A percentile compares a stretch with the other conserved stretches of the same genome.
These are phyloP conservation scores for Nasonia vitripennis DNA, from an alignment of 1,140 invertebrate species.

Conservation along the genomic window DNA sequence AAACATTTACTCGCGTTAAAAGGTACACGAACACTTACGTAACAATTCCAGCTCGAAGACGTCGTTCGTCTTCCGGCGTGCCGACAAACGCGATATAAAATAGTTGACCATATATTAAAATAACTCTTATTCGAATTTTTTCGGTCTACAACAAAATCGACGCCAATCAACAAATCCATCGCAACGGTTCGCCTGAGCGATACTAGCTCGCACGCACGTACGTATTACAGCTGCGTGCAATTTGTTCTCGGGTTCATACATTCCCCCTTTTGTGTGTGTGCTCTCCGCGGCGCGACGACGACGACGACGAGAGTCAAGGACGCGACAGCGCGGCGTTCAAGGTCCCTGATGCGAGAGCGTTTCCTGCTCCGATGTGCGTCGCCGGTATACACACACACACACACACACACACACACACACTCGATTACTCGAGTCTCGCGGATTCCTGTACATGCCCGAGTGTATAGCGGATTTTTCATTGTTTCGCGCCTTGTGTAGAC, in stretches of 20 bases:
- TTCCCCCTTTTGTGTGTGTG: background rate
- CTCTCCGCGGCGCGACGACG: background rate
- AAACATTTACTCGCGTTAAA: too few species aligned
- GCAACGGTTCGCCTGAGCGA: background rate
- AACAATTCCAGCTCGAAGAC: too few species aligned
- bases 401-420: too few species aligned
- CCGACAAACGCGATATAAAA: too few species aligned
- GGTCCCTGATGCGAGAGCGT: background rate
- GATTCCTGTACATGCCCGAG: background rate
- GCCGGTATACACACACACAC: too few species aligned
- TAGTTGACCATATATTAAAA: too few species aligned
- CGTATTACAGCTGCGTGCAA: too few species aligned
- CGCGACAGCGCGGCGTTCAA: background rate
- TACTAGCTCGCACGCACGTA: conserved; percentile 1
- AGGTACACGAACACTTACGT: too few species aligned
- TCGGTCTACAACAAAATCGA: too few species aligned
- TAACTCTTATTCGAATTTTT: too few species aligned
- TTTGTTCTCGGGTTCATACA: background rate
- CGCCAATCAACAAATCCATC: too few species aligned
- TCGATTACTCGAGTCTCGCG: background rate
- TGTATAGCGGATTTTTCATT: background rate
- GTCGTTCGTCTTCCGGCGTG: too few species aligned
- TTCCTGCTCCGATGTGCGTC: background rate
- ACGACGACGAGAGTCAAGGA: conserved; percentile 1
- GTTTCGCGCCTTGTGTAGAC: background rate